Base-by-base conservation (phyloP, 2,888 invertebrate species). In the Corythucha ciliata region DNA sequence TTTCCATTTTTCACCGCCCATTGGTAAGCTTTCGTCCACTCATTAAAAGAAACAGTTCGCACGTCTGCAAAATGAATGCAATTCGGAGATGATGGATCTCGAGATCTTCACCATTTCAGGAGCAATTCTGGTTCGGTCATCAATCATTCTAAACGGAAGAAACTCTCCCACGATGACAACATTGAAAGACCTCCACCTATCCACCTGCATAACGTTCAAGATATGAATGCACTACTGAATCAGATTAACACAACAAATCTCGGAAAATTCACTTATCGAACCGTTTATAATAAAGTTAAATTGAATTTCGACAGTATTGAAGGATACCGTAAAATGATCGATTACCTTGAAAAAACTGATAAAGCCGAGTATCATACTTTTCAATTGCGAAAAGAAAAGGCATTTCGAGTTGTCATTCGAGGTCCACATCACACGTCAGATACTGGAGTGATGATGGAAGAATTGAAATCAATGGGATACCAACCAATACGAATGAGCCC, bases 21-120 rank as follows among this genome's bases (percentile, higher is more conserved):
- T 40, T 40, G 39, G 40, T 40, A 40, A 40, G 40, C 40, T 40
- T 40, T 40, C 24, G 40, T 40, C 40, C 40, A 40, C 40, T 40
- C 40, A 40, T 29, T n/a, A n/a, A n/a, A n/a, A n/a, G n/a, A n/a
- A n/a, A n/a, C n/a, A n/a, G n/a, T n/a, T n/a, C n/a, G n/a, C n/a
- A n/a, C n/a, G n/a, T n/a, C n/a, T n/a, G n/a, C n/a, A n/a, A n/a
- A n/a, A n/a, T n/a, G n/a, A n/a, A n/a, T n/a, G n/a, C n/a, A n/a
- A n/a, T n/a, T n/a, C n/a, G n/a, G n/a, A n/a, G n/a, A n/a, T n/a
- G n/a, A n/a, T n/a, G n/a, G n/a, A n/a, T n/a, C n/a, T n/a, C n/a
- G n/a, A n/a, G n/a, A n/a, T 39, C 18, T 39, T 6, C 21, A 39
- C 7, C 18, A 39, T 39, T 39, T 39, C 18, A 39, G 39, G 39